Percentiles rank a stretch among this genome's conserved stretches.
Conservation (phyloP, 2,113 vertebrate genomes). For the Lasiurus borealis region DNA sequence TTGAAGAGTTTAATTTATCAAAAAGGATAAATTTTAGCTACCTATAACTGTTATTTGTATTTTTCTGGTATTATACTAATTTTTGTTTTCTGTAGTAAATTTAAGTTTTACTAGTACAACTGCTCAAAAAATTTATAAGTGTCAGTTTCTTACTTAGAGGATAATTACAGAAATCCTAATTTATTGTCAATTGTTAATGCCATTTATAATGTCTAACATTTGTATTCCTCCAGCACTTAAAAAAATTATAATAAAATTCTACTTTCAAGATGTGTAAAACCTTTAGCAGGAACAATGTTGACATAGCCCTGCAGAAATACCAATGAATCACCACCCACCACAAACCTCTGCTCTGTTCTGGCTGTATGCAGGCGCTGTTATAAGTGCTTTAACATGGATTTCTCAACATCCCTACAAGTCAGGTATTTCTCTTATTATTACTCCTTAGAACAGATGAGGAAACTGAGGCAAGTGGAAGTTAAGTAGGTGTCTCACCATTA, state of each 20-base stretch:
- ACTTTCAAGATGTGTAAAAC: not conserved
- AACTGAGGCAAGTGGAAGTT: not conserved
- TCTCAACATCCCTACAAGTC: not conserved
- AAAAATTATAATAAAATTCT: not conserved
- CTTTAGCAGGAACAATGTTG: not conserved
- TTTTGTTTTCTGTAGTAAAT: slow-evolving; percentile 34
- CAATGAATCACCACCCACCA: not conserved
- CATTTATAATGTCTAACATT: not conserved
- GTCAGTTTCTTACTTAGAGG: not conserved
- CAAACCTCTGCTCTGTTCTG: not conserved
- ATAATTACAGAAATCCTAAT: slow-evolving; percentile 38
- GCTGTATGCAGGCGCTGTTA: not conserved
- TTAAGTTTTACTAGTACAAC: slow-evolving; percentile 27
- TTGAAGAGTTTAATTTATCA: slow-evolving; percentile 31
- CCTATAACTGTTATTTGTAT: not conserved
- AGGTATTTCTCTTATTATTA: not conserved
- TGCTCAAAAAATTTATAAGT: slow-evolving; percentile 43
- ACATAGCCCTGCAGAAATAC: not conserved
- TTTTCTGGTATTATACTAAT: not conserved
- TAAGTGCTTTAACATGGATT: not conserved
- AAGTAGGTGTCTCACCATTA: not conserved
- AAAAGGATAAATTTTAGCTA: not conserved
- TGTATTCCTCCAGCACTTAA: not conserved
- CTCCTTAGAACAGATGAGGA: not conserved
- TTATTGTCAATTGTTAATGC: not conserved